Base-by-base conservation (phyloP, 2,113 vertebrate genomes). In the Sander lucioperca region DNA sequence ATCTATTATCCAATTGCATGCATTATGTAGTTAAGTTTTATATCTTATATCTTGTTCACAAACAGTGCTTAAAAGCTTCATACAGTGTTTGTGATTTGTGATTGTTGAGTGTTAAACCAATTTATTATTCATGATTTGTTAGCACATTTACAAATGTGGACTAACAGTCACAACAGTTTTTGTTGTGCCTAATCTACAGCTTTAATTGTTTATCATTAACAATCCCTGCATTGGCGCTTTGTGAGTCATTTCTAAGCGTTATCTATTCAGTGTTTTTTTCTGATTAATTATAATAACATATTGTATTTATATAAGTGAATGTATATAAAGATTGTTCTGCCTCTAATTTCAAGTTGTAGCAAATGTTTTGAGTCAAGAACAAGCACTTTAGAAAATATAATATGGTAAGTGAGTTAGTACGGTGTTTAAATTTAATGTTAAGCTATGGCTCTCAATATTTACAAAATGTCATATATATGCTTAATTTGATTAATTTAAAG, bases 101-200 rank as follows among this genome's bases (percentile, higher is more conserved):
- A 33, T 19, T 47, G 27, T 43, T 51, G 67, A 56, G 23, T 12
- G 14, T 25, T 76, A 18, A 48, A 47, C 48, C 30, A 4, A 67
- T 82, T 53, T 54, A 69, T 30, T 62, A 47, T 68, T 36, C 16
- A 74, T 68, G 33, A 69, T 75, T 33, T 30, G 30, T 68, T 21
- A 39, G 50, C 53, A 36, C 62, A 53, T 61, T 43, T n/a, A 19
- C 61, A 63, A 76, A 51, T 12, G 39, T 48, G 56, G 23, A 19
- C 56, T 39, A 33, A 33, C 30, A 33, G 30, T 33, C 30, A 33
- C 5, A 9, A 48, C n/a, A 48, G 30, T 47, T 25, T 69, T 25
- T 14, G 54, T 53, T 69, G 27, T 10, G 56, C 27, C 45, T 66
- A 14, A 82, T 69, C 47, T 69, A 25, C 30, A 47, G 30, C 47